Conservation (phyloP, 2,888 invertebrate genomes). For the Dendrolimus pini region DNA sequence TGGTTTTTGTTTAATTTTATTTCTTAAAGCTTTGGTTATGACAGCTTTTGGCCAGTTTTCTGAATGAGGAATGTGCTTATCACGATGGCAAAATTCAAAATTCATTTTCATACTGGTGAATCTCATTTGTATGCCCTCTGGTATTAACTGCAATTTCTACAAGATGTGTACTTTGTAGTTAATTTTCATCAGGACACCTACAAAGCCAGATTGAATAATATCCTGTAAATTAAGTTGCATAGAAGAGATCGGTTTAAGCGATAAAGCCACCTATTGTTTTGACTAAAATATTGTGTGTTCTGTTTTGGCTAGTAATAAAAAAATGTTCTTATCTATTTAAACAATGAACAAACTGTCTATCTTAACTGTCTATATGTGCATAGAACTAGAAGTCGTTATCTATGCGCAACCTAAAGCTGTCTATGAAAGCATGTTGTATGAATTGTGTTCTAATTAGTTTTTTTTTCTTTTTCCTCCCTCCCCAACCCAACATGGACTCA, state of each 20-base stretch:
- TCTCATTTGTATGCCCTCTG: too few species aligned
- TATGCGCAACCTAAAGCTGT: neutral
- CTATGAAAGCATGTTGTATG: conserved; percentile 11
- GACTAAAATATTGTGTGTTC: too few species aligned
- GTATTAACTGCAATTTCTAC: too few species aligned
- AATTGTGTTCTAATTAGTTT: conserved; percentile 44
- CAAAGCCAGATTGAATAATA: too few species aligned
- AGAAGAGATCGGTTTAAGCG: too few species aligned
- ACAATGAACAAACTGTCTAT: too few species aligned
- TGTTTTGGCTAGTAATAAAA: too few species aligned
- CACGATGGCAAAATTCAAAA: neutral
- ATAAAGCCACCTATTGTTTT: too few species aligned
- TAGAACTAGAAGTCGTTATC: neutral
- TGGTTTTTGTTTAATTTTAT: conserved; percentile 11
- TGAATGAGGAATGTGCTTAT: neutral
- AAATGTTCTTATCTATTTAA: too few species aligned
- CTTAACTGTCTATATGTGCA: neutral
- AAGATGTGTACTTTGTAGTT: too few species aligned
- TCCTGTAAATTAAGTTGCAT: too few species aligned
- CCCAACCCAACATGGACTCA: conserved; percentile 35
- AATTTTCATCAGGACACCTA: too few species aligned
- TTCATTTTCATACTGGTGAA: neutral
- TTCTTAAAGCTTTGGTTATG: conserved; percentile 25
- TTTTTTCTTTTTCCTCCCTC: conserved; percentile 36
- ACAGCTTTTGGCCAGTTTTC: conserved; percentile 29